Evolutionary conservation across 2,797 vertebrate species (phyloP), one percentile per base, ranked within the genome.

Genomic region (Cichlasoma orientale): DNA sequence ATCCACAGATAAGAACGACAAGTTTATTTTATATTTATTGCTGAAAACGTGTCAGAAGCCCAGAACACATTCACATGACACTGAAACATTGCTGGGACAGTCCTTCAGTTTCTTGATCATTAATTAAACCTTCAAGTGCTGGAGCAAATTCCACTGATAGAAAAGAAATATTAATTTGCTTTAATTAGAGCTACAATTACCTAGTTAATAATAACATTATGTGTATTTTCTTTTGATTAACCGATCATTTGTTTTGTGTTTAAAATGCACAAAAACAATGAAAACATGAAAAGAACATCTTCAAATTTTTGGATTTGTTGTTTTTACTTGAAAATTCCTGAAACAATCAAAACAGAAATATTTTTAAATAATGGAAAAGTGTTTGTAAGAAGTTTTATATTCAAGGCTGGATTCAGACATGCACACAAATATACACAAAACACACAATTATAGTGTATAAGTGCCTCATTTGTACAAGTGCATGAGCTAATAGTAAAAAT

Each of bases 41-140:
- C 13, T 38, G 3, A 1, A 29, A 70, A 10, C 1, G 1, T 7
- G 23, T 27, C 38, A 66, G 0, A 3, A 44, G 16, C 44, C 44
- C 16, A 47, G 16, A 47, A 47, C 44, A 47, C 44, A 5, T 16
- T 47, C 44, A 7, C 16, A 16, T 21, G 41, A 38, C 21, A 4
- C 14, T 0, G 23, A 47, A 44, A 44, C 5, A 2, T 6, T 44
- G 13, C 4, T 6, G 14, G 14, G 14, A 44, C 41, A 44, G 6
- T 16, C 41, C 6, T 16, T 6, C 14, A 16, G 14, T 5, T 16
- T 5, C 1, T 16, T 44, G 4, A 44, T 44, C 5, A 44, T 44
- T 44, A 44, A 14, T 44, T 44, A 44, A 14, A 44, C 4, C 14
- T 44, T 16, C 5, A 44, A 44, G 41, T 44, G 13, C 41, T 44